Evolutionary conservation across 2,888 invertebrate genomes (phyloP).

Genomic region (Acrobasis suavella): DNA sequence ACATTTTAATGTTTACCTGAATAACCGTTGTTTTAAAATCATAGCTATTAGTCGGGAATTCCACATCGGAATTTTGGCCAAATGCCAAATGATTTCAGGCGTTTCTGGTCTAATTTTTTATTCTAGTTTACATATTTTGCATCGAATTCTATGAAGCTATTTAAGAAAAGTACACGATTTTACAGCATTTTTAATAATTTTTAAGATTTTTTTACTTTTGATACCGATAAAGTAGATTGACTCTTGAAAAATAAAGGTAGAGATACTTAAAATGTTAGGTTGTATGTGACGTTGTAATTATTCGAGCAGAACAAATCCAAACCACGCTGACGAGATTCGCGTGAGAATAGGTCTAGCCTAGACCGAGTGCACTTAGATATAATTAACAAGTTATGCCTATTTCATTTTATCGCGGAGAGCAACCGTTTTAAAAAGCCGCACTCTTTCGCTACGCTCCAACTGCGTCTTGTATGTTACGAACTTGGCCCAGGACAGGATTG

Average conservation of each 20-base stretch:
- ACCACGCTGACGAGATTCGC: conserved; percentile 36
- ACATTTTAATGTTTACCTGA: conserved; percentile 57
- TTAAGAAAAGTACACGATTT: too few species aligned
- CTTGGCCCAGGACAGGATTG: conserved; percentile 62
- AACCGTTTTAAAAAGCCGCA: conserved; percentile 21
- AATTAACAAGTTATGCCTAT: conserved; percentile 31
- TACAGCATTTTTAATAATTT: too few species aligned
- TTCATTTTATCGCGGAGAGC: conserved; percentile 23
- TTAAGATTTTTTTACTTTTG: too few species aligned
- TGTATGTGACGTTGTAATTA: conserved; percentile 45
- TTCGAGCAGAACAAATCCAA: conserved; percentile 52
- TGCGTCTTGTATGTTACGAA: conserved; percentile 21
- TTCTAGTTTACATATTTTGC: not conserved
- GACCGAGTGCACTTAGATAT: conserved; percentile 26
- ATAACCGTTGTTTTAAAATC: conserved; percentile 55
- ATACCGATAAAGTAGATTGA: too few species aligned
- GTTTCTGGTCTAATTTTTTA: conserved; percentile 1
- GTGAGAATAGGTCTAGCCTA: conserved; percentile 32
- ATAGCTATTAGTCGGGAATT: conserved; percentile 56
- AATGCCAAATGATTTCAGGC: conserved; percentile 57
- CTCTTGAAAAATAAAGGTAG: not conserved
- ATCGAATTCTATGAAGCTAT: not conserved
- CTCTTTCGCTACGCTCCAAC: not conserved
- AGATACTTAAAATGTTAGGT: not conserved
- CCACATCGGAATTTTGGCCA: conserved; percentile 65